A percentile compares a stretch with the other conserved stretches of the same genome.
Conservation (phyloP, 2,113 vertebrate species). For the Chaenogobius annularis region DNA sequence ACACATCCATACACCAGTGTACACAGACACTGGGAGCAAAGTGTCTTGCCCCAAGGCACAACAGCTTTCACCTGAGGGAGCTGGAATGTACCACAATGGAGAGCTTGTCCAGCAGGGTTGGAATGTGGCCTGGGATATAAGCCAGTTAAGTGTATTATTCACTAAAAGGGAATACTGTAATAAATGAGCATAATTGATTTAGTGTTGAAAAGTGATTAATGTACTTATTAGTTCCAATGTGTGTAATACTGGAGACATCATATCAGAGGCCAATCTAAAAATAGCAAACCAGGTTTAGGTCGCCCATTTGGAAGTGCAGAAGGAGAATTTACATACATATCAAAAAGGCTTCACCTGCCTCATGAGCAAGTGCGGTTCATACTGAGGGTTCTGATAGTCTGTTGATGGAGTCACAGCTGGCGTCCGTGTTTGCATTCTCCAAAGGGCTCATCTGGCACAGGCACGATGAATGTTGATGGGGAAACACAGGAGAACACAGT, state of each 20-base stretch:
- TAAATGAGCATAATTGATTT: too few species aligned
- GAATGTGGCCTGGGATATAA: too few species aligned
- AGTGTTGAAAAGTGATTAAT: too few species aligned
- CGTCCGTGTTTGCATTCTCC: constrained; percentile 1
- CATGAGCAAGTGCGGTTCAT: neutral
- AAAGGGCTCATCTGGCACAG: neutral
- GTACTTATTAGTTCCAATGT: neutral
- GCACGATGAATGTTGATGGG: neutral
- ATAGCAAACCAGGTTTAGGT: neutral
- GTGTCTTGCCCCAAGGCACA: too few species aligned
- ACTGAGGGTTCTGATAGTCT: neutral
- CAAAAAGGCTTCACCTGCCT: neutral
- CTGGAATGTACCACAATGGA: too few species aligned
- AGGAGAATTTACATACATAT: neutral
- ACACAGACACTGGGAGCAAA: too few species aligned
- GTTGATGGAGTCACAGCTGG: neutral
- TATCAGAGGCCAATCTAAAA: neutral
- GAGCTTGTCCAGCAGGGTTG: neutral
- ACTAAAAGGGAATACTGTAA: too few species aligned
- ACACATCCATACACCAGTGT: too few species aligned
- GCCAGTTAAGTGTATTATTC: too few species aligned
- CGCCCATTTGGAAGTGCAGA: neutral
- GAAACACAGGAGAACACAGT: neutral
- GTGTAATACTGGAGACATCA: neutral
- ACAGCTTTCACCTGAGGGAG: too few species aligned